Evolutionary conservation across 1,140 invertebrate genomes (phyloP), one percentile per base, ranked within the genome.

Genomic region (Diorhabda elongata): DNA sequence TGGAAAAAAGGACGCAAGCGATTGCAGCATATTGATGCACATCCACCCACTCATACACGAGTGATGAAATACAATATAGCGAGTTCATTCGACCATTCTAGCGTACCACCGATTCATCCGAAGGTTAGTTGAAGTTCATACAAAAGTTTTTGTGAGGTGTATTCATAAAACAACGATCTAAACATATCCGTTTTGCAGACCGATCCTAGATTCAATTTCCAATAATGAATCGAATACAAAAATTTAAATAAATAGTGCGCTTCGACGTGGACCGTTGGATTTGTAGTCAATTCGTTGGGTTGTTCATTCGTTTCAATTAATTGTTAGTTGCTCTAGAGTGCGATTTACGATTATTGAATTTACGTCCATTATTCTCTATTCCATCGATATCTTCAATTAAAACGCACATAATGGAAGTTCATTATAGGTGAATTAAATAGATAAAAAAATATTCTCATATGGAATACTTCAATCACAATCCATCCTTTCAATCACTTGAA

Each of bases 131-230:
- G n/a, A 52, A 52, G 47, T 62, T 11, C 44, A 56, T 44, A 65
- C 64, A 69, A 69, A 71, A 67, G 67, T 45, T 64, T 68, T 71
- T 71, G 68, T 71, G 59, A 68, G 64, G 44, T 42, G 60, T 59
- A 68, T 65, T 60, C 62, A 71, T 67, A 68, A 42, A 71, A 68
- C 66, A 61, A 64, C 64, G 61, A 52, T 62, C 66, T 68, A 63
- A 70, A 70, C 70, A 71, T 69, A 64, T 71, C 70, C 70, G 70
- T 71, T 71, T 71, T 64, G 26, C 61, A 64, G 64, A 71, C 70
- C 70, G 64, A 71, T 68, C 70, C 70, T 64, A 71, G 66, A 68
- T 71, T 65, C 47, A 52, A 52, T 52, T 52, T 52, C 47, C 47
- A 52, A 52, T 47, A 58, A 70, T 70, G 26, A 26, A 66, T 62